These are phyloP conservation scores for Pocillopora damicornis DNA, from an alignment of 64 coral and sea anemone species.

Conservation along the genomic window DNA sequence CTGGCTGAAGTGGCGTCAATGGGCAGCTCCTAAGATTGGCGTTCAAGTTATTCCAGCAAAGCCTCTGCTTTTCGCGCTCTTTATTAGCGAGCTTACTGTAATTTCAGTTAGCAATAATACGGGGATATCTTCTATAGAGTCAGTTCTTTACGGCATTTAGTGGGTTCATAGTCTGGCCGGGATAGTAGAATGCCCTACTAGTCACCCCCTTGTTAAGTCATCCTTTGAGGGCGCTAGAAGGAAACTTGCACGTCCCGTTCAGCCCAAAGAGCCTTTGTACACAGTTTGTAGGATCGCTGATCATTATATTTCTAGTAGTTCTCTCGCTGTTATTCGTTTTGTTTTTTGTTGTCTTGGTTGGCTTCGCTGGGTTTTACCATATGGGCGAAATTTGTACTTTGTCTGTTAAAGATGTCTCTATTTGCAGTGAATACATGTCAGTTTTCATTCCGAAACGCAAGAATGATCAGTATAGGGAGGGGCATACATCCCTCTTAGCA, in stretches of 20 bases:
- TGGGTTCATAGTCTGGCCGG: conserved; percentile 29
- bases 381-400: conserved; percentile 36
- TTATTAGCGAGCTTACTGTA: conserved; percentile 10
- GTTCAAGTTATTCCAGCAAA: conserved; percentile 1
- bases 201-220: conserved; percentile 7
- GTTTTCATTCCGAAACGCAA: conserved; percentile 26
- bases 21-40: conserved; percentile 20
- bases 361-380: conserved; percentile 58
- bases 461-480: conserved; percentile 62
- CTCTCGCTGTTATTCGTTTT: conserved; percentile 61
- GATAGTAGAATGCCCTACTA: conserved; percentile 4
- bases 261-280: not conserved
- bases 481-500: conserved; percentile 11
- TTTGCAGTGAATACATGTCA: too few species aligned
- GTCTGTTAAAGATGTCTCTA: conserved; percentile 30
- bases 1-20: not conserved
- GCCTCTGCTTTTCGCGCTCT: not conserved
- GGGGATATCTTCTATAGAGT: conserved; percentile 27
- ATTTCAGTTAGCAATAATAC: conserved; percentile 18
- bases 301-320: conserved; percentile 7
- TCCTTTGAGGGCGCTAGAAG: too few species aligned
- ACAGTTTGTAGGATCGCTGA: not conserved
- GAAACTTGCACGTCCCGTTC: too few species aligned
- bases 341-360: conserved; percentile 72
- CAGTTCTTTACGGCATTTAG: conserved; percentile 2